Conservation (phyloP, 1,140 invertebrate genomes). For the Acarapis woodi region DNA sequence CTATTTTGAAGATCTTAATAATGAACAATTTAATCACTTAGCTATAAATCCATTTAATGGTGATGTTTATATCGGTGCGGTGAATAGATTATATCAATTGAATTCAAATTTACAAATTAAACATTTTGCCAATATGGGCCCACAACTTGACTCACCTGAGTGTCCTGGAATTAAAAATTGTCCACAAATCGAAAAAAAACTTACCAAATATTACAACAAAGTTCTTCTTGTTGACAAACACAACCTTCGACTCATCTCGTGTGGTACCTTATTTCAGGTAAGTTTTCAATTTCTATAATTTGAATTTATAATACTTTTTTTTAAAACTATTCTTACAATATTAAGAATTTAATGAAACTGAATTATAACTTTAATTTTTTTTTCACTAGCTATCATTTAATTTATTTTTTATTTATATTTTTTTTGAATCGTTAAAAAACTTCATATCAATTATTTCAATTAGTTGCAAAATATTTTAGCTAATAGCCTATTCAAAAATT, state of each 20-base stretch:
- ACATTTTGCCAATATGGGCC: constrained; percentile 54
- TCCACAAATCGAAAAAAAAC: constrained; percentile 30
- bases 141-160: constrained; percentile 53
- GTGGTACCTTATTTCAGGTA: constrained; percentile 53
- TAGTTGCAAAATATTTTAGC: too few species aligned
- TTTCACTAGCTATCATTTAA: too few species aligned
- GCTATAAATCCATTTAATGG: constrained; percentile 72
- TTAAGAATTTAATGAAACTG: too few species aligned
- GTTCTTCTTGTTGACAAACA: constrained; percentile 77
- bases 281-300: too few species aligned
- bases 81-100: constrained; percentile 73
- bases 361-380: too few species aligned
- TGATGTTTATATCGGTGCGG: constrained; percentile 65
- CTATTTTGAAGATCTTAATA: constrained; percentile 13
- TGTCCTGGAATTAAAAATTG: constrained; percentile 39
- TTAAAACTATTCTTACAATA: too few species aligned
- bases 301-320: too few species aligned
- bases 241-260: constrained; percentile 66
- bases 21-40: constrained; percentile 32
- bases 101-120: constrained; percentile 49
- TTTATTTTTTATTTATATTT: too few species aligned
- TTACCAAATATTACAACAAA: constrained; percentile 77
- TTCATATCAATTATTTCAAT: too few species aligned
- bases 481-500: too few species aligned
- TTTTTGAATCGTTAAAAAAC: too few species aligned